These are phyloP conservation scores for Ptilodon capucinus DNA, from an alignment of 2,888 invertebrate species.

Conservation along the genomic window DNA sequence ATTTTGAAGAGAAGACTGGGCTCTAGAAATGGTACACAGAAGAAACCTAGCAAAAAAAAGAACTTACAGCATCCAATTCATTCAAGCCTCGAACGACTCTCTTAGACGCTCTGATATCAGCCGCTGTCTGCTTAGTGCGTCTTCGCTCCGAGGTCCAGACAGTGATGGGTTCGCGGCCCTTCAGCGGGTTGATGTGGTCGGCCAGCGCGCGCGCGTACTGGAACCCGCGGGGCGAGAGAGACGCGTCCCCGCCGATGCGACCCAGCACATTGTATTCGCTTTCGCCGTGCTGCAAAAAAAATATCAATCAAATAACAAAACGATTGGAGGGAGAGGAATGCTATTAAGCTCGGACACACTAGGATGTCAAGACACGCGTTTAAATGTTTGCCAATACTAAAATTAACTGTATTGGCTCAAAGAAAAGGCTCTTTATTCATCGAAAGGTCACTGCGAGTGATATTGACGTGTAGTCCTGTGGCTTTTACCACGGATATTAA, in stretches of 20 bases:
- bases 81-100: constrained; percentile 94
- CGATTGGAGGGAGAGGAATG: too few relatives aligned
- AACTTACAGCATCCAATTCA: constrained; percentile 94
- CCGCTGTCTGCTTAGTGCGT: constrained; percentile 94
- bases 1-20: too few relatives aligned
- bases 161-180: constrained; percentile 86
- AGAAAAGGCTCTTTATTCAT: too few relatives aligned
- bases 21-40: too few relatives aligned
- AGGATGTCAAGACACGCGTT: too few relatives aligned
- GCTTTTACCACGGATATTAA: too few relatives aligned
- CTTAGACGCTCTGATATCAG: constrained; percentile 89
- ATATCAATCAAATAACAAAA: background rate
- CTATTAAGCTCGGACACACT: too few relatives aligned
- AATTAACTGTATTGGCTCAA: too few relatives aligned
- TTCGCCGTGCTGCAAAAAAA: constrained; percentile 90
- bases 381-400: too few relatives aligned
- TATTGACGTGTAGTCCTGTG: too few relatives aligned
- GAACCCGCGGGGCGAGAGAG: constrained; percentile 90
- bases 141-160: constrained; percentile 96
- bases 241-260: constrained; percentile 95
- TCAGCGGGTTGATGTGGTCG: constrained; percentile 83
- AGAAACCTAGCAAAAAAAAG: background rate
- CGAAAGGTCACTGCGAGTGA: too few relatives aligned
- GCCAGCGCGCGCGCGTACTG: constrained; percentile 90
- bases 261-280: constrained; percentile 95